These are phyloP conservation scores for Subanguina moxae DNA, from an alignment of 1,140 invertebrate species.

Conservation along the genomic window DNA sequence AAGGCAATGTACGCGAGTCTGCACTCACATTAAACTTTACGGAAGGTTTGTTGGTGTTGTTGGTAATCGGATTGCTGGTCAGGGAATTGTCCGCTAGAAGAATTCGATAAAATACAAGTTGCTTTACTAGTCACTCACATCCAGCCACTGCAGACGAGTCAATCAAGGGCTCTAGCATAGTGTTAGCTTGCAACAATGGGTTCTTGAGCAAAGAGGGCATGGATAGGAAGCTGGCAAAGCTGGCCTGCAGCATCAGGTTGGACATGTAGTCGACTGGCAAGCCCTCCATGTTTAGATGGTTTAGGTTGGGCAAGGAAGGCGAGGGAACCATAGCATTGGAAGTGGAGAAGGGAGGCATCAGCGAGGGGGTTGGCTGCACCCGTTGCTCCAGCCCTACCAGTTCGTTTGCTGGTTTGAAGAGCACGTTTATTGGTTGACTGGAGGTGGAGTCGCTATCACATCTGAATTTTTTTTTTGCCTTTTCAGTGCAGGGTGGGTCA, in stretches of 20 bases:
- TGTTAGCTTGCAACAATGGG: slow-evolving; percentile 30
- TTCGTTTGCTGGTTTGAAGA: background rate
- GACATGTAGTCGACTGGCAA: slow-evolving; percentile 35
- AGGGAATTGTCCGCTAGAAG: background rate
- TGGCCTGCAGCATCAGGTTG: slow-evolving; percentile 43
- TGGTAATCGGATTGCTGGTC: background rate
- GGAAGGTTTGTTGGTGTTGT: slow-evolving; percentile 1
- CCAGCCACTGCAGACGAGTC: background rate
- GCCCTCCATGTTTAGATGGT: slow-evolving; percentile 23
- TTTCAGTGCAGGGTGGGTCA: background rate
- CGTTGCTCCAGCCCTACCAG: background rate
- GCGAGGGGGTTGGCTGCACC: slow-evolving; percentile 2
- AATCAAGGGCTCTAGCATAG: slow-evolving; percentile 32
- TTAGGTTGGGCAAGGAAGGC: slow-evolving; percentile 52
- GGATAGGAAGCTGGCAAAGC: slow-evolving; percentile 49
- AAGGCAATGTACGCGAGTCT: slow-evolving; percentile 34
- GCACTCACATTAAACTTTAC: slow-evolving; percentile 32
- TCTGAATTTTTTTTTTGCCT: slow-evolving; percentile 19
- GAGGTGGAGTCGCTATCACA: slow-evolving; percentile 41
- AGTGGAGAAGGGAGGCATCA: slow-evolving; percentile 18
- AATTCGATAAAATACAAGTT: background rate
- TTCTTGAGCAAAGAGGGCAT: slow-evolving; percentile 52
- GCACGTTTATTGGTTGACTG: slow-evolving; percentile 19
- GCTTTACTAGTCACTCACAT: background rate
- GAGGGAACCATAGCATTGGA: slow-evolving; percentile 54